Evolutionary conservation across 2,888 invertebrate species (phyloP).

Genomic region (Drosophila atripex): DNA sequence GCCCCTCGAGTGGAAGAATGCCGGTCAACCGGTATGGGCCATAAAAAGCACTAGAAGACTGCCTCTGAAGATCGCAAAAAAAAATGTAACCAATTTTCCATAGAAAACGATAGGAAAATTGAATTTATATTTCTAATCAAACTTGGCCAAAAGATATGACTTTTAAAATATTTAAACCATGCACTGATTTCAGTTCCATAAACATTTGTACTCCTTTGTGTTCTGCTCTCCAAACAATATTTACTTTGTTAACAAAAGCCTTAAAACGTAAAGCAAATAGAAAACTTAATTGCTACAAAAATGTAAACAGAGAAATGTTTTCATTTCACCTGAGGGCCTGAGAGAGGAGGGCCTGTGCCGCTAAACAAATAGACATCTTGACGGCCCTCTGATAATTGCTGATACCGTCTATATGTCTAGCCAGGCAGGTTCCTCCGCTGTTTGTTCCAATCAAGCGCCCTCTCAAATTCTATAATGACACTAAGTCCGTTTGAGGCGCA

Average conservation of each 20-base stretch:
- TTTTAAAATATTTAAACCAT: not conserved
- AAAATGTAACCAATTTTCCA: not conserved
- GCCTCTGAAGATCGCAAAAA: conserved; percentile 35
- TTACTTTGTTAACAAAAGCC: conserved; percentile 47
- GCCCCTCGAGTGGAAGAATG: conserved; percentile 5
- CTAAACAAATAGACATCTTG: conserved; percentile 54
- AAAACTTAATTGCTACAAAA: conserved; percentile 47
- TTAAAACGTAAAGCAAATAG: conserved; percentile 21
- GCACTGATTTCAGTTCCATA: conserved; percentile 6
- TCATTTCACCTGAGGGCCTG: conserved; percentile 51
- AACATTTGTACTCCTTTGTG: conserved; percentile 29
- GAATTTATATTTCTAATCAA: conserved; percentile 34
- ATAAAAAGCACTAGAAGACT: not conserved
- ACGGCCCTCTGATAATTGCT: conserved; percentile 57
- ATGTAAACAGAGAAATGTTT: conserved; percentile 51
- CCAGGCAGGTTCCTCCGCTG: conserved; percentile 57
- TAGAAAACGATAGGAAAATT: conserved; percentile 15
- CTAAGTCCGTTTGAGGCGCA: conserved; percentile 41
- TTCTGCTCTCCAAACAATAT: conserved; percentile 48
- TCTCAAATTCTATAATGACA: conserved; percentile 18
- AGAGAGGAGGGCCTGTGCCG: conserved; percentile 54
- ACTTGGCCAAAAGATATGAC: conserved; percentile 3
- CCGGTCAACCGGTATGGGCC: conserved; percentile 8
- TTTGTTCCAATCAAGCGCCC: conserved; percentile 63
- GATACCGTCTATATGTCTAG: conserved; percentile 46